Evolutionary conservation across 1,140 invertebrate genomes (phyloP), one percentile per base, ranked within the genome.

Genomic region (Drosophila sucinea): DNA sequence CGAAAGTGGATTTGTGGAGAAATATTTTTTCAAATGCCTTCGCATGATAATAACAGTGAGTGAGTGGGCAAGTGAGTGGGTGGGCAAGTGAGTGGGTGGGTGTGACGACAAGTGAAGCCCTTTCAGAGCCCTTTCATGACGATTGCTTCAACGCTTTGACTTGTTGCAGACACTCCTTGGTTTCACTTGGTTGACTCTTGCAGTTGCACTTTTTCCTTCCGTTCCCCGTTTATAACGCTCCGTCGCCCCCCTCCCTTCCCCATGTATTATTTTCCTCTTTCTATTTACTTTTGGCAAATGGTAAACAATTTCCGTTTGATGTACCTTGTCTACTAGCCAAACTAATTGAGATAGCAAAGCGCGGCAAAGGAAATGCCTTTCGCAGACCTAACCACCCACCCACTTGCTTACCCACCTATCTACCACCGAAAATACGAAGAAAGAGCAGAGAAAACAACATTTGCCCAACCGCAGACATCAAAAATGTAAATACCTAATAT

Each of bases 401-500:
- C 63, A 54, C 40, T n/a, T 44, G 8, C 1, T 47, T 23, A 23
- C 2, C 25, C 25, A 41, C n/a, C 4, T 5, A 41, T 10, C 41
- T 17, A n/a, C 41, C 17, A 1, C 23, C 44, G 7, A 51, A 51
- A 51, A 51, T 33, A 55, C 57, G 32, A 60, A 41, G 57, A 33
- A 17, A 58, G 35, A n/a, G 58, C 27, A 56, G 55, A 56, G 55
- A 69, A 79, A 62, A 74, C 40, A 75, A 81, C 58, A 74, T 67
- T 78, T 71, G 51, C 30, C 67, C 40, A 57, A 63, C 58, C 65
- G 40, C 41, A 77, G 65, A 72, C 76, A 86, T 87, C 83, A 87
- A 79, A 86, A 86, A 86, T 86, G 82, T 86, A 86, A 86, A 86
- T 86, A 86, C 72, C 55, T 85, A 85, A 85, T 81, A 72, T 60